Evolutionary conservation across 2,797 vertebrate species (phyloP), one percentile per base, ranked within the genome.

Genomic region (Oreonectes daqikongensis): DNA sequence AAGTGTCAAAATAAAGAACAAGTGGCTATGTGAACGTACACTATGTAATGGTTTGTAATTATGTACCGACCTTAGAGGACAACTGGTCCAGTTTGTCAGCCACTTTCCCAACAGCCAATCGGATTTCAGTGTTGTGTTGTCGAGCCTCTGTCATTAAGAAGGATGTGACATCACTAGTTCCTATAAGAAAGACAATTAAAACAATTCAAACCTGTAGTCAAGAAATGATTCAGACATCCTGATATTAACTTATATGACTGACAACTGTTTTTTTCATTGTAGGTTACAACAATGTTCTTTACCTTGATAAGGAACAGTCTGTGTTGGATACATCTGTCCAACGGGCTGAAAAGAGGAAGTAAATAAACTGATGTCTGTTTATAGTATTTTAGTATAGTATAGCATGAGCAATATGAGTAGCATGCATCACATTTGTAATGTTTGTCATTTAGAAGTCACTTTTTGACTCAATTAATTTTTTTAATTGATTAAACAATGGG

Each of bases 141-240:
- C 97, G 92, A 28, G 96, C 94, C 83, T 99, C 97, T 0, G 96
- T 95, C 95, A 99, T 96, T 88, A 99, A 82, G 86, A 98, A 99
- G 48, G 96, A 95, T 44, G 94, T 94, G 69, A 99, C 86, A 17
- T 99, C 97, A 44, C 93, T 89, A 1, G 94, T 86, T 55, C 93
- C 94, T 96, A 69, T 46, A 14, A 77, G 64, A 79, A 24, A 28
- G 5, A 22, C 20, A 52, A 2, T 38, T 26, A n/a, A n/a, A n/a
- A 40, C 22, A 69, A 18, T 46, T 26, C 2, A 2, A 44, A 50
- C 17, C 10, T 42, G 40, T 3, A 42, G 40, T 42, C 40, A 46
- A 46, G 44, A 46, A 46, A 46, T 17, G 44, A 42, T 42, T 14
- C 3, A 14, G 40, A 42, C 10, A 42, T 42, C 2, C 38, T 12